Conservation (phyloP, 1,140 invertebrate genomes). For the Panonychus citri region DNA sequence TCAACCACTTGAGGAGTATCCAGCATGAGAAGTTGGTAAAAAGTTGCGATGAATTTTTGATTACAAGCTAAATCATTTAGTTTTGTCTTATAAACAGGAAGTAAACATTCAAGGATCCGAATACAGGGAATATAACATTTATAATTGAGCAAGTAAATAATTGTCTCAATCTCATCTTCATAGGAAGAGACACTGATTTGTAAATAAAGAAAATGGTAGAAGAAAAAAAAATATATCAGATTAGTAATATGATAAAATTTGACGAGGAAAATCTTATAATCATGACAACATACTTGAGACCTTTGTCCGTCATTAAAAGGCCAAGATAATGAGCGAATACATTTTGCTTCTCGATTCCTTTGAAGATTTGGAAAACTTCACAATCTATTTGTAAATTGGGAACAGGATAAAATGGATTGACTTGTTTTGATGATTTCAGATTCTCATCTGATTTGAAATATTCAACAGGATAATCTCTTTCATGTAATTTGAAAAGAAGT, state of each 20-base stretch:
- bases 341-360: slow-evolving; percentile 3
- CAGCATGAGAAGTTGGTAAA: background rate
- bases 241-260: background rate
- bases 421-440: background rate
- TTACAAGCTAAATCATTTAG: background rate
- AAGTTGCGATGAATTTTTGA: background rate
- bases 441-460: background rate
- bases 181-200: background rate
- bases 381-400: slow-evolving; percentile 1
- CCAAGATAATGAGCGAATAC: slow-evolving; percentile 6
- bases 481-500: slow-evolving; percentile 4
- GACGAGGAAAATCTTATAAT: background rate
- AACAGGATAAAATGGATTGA: background rate
- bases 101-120: slow-evolving; percentile 1
- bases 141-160: background rate
- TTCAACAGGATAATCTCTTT: background rate
- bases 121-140: slow-evolving; percentile 1
- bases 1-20: background rate
- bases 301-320: slow-evolving; percentile 6
- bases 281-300: slow-evolving; percentile 1
- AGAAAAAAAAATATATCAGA: background rate
- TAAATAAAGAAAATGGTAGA: no score
- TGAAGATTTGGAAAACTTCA: slow-evolving; percentile 3
- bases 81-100: slow-evolving; percentile 4
- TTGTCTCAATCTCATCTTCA: background rate